Base-by-base conservation (phyloP, 2,113 vertebrate species). In the Melanotaenia duboulayi region DNA sequence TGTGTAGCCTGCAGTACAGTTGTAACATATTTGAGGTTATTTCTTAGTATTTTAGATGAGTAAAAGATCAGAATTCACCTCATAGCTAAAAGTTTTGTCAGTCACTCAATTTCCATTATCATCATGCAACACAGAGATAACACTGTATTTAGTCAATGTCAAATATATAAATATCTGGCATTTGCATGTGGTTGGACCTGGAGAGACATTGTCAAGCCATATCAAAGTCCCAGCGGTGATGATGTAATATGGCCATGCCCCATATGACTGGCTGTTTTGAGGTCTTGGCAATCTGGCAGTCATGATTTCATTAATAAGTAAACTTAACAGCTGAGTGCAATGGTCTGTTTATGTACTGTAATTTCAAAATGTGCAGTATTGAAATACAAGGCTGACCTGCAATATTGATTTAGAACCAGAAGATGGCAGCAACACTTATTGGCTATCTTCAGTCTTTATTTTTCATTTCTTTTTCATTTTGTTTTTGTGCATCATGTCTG, bases 341-440 rank as follows among this genome's bases (percentile, higher is more conserved):
- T 20, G 35, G 17, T 74, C 44, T 7, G 1, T 40, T 37, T 68
- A 9, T 37, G 19, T 66, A 12, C 24, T 48, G 59, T 81, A 37
- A 85, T 71, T 20, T 57, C 57, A 40, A 51, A 32, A 67, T 79
- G 46, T 60, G 54, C 44, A 67, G 56, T 19, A 17, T 40, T 58
- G 55, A 62, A 78, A 66, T 64, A 63, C 69, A n/a, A n/a, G n/a
- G n/a, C 63, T 12, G 51, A 24, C 44, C 28, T 91, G 89, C 67
- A 84, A 74, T 65, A 70, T 48, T 59, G 40, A 66, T 6, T 23
- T 13, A 62, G 22, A 77, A 59, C 90, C 90, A 89, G 80, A 22
- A 87, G 88, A 78, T 89, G 89, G 89, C 90, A 86, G 82, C 81
- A 91, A 59, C 57, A 58, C 57, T 66, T 61, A 3, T 52, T 35